A percentile compares a stretch with the other conserved stretches of the same genome.
Evolutionary conservation across 2,113 vertebrate species (phyloP).

Genomic region (Xiphophorus hellerii): DNA sequence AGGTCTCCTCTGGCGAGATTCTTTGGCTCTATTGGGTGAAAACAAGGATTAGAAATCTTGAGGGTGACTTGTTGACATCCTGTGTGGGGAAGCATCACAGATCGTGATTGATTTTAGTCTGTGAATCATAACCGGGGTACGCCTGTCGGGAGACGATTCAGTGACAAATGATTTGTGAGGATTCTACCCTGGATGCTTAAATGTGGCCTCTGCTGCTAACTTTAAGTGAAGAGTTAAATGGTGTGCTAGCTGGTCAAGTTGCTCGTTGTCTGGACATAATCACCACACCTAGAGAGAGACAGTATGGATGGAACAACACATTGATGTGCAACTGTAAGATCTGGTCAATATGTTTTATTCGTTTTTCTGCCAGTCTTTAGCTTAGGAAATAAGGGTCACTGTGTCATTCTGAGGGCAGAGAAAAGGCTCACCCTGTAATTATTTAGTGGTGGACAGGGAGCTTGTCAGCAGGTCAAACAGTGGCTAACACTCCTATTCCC

Average conservation of each 20-base stretch:
- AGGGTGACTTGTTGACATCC: background rate
- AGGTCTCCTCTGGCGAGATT: conserved; percentile 21
- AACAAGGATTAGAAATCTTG: background rate
- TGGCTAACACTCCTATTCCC: conserved; percentile 40
- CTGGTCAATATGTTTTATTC: background rate
- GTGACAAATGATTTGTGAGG: conserved; percentile 48
- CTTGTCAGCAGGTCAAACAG: conserved; percentile 44
- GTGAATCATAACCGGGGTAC: conserved; percentile 38
- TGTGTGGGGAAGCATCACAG: background rate
- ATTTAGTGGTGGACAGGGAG: conserved; percentile 42
- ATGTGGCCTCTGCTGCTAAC: conserved; percentile 57
- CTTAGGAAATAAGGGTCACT: conserved; percentile 55
- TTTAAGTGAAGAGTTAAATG: conserved; percentile 42
- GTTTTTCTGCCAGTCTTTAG: conserved; percentile 24
- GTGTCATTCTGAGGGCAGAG: conserved; percentile 40
- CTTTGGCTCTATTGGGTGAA: conserved; percentile 2
- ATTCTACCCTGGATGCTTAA: conserved; percentile 24
- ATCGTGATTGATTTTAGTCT: conserved; percentile 20
- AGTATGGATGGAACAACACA: background rate
- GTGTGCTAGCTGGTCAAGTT: conserved; percentile 3
- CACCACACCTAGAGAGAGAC: conserved; percentile 14
- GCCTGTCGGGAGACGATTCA: conserved; percentile 17
- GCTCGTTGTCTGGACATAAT: conserved; percentile 7
- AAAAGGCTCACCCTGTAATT: conserved; percentile 51
- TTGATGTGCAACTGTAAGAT: no score